Base-by-base conservation (phyloP, 2,113 vertebrate species). In the Microcebus ravelobensis region DNA sequence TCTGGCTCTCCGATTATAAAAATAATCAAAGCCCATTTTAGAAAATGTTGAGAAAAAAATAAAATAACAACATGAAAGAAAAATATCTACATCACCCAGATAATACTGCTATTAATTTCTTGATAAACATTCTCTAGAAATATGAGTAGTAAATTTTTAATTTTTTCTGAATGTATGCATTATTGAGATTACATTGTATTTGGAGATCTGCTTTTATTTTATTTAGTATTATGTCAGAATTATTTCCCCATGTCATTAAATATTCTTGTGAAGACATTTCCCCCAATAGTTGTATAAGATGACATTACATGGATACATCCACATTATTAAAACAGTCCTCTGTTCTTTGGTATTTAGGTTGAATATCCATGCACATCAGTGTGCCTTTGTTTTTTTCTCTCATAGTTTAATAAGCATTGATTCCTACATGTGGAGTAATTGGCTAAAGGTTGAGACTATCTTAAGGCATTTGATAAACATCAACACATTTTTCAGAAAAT, bases 1-100 rank as follows among this genome's bases (percentile, higher is more conserved):
- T 96, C 95, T 74, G 45, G 25, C 71, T 94, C 73, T 94, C 79
- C 91, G 81, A 89, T 63, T 85, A 86, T 50, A 63, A 96, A 95
- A 96, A 86, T 59, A 91, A 87, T 93, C 83, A 91, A 87, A 68
- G 34, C n/a, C 34, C 79, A 91, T 83, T 91, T 50, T 83, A 74
- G 82, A 39, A 92, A 94, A 82, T 15, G 2, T 27, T 68, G 39
- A 6, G 14, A 29, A 90, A 83, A 59, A 76, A 96, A 71, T 17
- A 67, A 90, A 90, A 90, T 36, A 80, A 59, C 17, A 65, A 23
- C 55, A 71, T 63, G 27, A 92, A 59, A 95, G 68, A 48, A 94
- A 94, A 77, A 55, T 65, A 65, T 3, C 31, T 68, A 8, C 3
- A 48, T 34, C 2, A 27, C 21, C 12, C 12, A 70, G 77, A 88